Conservation (phyloP, 2,888 invertebrate genomes). For the Toxonevra muliebris region DNA sequence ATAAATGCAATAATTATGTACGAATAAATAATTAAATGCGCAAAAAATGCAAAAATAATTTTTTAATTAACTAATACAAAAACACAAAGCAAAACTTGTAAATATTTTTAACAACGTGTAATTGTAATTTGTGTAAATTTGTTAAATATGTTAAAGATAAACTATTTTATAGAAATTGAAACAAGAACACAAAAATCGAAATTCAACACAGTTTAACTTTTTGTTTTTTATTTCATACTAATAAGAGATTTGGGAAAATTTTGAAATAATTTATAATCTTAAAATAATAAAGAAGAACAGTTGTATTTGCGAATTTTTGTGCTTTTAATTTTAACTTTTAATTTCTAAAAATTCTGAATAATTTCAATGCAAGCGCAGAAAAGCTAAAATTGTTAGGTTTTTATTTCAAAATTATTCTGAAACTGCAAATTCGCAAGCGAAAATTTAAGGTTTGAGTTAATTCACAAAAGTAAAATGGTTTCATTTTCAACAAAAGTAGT, state of each 20-base stretch:
- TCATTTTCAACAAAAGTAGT: no score
- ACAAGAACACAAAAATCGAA: conserved; percentile 42
- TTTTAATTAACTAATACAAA: conserved; percentile 2
- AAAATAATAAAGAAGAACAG: conserved; percentile 3
- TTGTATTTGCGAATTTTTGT: background rate
- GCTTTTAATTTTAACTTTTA: conserved; percentile 7
- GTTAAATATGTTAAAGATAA: conserved; percentile 56
- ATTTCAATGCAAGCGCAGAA: background rate
- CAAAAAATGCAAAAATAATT: conserved; percentile 1
- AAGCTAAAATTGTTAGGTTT: background rate
- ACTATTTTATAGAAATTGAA: conserved; percentile 41
- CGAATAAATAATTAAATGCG: background rate
- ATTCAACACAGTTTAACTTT: no score
- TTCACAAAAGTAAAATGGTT: no score
- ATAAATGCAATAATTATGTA: no score
- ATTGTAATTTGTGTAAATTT: conserved; percentile 19
- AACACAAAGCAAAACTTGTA: conserved; percentile 6
- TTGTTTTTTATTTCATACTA: no score
- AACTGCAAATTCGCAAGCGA: no score
- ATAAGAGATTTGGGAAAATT: no score
- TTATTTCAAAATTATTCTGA: conserved; percentile 42
- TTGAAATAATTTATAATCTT: no score
- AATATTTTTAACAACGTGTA: conserved; percentile 24
- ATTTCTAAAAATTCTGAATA: background rate
- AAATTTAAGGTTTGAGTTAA: no score